A percentile compares a stretch with the other conserved stretches of the same genome.
phyloP scores from a whole-genome alignment of 2,888 invertebrate species.

The Periphyllus acericola region DNA sequence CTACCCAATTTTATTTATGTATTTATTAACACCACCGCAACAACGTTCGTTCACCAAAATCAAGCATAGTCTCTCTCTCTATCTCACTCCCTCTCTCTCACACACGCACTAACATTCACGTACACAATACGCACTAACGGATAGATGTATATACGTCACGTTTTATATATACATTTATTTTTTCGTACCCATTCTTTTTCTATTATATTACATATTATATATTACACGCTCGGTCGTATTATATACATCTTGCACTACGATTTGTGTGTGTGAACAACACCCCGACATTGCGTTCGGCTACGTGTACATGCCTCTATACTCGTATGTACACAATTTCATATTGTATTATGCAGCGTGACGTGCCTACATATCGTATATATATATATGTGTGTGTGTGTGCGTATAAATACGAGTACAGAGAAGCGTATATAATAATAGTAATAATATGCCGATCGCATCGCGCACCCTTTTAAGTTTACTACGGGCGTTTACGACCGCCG shows the following conservation, averaged over 20 bases:
- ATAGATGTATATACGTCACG: too few species aligned
- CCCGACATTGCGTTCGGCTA: background rate
- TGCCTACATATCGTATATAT: too few species aligned
- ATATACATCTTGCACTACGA: background rate
- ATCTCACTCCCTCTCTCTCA: too few species aligned
- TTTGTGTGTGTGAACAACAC: background rate
- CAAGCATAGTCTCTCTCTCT: background rate
- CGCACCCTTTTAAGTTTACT: slow-evolving; percentile 50
- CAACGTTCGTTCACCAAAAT: slow-evolving; percentile 2
- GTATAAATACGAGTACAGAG: too few species aligned
- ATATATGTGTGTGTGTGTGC: too few species aligned
- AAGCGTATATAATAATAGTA: too few species aligned
- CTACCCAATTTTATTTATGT: slow-evolving; percentile 50
- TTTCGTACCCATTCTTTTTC: background rate
- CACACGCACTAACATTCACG: too few species aligned
- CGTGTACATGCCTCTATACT: too few species aligned
- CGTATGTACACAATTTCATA: too few species aligned
- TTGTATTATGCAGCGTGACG: background rate
- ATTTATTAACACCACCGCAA: slow-evolving; percentile 46
- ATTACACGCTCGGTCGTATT: background rate
- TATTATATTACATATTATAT: background rate
- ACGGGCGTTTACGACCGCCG: slow-evolving; percentile 42
- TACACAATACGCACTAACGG: too few species aligned
- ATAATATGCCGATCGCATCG: background rate
- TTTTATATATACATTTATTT: background rate